phyloP scores from a whole-genome alignment of 2,888 invertebrate genomes.

The Idaea aversata region DNA sequence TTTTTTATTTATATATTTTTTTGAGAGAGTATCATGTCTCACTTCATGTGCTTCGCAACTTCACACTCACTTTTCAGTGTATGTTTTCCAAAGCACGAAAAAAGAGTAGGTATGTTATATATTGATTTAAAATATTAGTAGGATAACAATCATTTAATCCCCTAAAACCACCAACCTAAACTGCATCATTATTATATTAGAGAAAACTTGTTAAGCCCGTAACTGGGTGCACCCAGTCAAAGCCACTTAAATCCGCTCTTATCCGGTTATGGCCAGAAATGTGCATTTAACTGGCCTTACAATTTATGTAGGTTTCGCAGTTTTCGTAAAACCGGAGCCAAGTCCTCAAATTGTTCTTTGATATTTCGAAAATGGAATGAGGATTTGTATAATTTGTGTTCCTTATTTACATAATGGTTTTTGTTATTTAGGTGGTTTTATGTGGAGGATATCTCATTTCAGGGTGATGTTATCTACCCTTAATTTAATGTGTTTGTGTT shows the following conservation, averaged over 20 bases:
- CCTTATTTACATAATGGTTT: not conserved
- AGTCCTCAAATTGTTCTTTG: conserved; percentile 22
- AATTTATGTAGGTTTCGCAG: conserved; percentile 28
- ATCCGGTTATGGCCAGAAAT: conserved; percentile 33
- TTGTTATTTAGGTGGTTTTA: not conserved
- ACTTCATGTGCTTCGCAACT: no score
- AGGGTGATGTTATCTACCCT: not conserved
- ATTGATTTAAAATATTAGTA: no score
- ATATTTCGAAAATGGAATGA: conserved; percentile 2
- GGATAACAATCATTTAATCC: not conserved
- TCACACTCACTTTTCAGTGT: no score
- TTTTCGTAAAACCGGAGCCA: conserved; percentile 19
- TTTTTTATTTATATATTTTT: no score
- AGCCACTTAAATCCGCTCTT: conserved; percentile 29
- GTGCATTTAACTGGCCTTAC: conserved; percentile 27
- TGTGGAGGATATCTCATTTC: not conserved
- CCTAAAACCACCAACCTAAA: not conserved
- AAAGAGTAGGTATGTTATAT: no score
- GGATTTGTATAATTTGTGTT: conserved; percentile 1
- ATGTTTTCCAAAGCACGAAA: no score
- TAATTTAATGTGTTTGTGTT: not conserved
- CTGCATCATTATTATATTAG: conserved; percentile 17
- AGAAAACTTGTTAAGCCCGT: conserved; percentile 27
- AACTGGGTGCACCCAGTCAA: conserved; percentile 28
- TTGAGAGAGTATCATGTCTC: no score